phyloP scores from a whole-genome alignment of 2,888 invertebrate genomes.

The Seira ritae region DNA sequence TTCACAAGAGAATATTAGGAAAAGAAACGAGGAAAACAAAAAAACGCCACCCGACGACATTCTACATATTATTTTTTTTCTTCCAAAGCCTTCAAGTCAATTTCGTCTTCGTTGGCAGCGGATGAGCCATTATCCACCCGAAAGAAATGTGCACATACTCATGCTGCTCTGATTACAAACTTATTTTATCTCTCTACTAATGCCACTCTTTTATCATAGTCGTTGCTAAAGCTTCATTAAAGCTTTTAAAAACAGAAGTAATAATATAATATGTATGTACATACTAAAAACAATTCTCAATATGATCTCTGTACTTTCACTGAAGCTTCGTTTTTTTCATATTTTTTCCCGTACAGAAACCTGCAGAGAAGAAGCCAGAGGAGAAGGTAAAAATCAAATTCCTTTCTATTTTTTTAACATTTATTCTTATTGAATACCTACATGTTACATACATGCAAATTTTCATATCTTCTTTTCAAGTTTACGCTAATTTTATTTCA shows the following conservation, averaged over 20 bases:
- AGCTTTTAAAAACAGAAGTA: not conserved
- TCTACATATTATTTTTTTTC: too few relatives aligned
- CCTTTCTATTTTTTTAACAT: not conserved
- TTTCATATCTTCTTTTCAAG: too few relatives aligned
- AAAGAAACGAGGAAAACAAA: too few relatives aligned
- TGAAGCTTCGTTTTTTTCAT: conserved; percentile 16
- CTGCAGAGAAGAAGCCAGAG: conserved; percentile 66
- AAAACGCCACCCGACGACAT: too few relatives aligned
- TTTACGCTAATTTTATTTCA: too few relatives aligned
- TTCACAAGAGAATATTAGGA: too few relatives aligned
- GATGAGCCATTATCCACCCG: conserved; percentile 6
- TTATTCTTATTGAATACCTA: not conserved
- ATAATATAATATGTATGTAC: not conserved
- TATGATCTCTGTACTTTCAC: not conserved
- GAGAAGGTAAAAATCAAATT: conserved; percentile 61
- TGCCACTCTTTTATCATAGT: not conserved
- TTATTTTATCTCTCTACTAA: not conserved
- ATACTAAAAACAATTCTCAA: not conserved
- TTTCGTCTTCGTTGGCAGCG: not conserved
- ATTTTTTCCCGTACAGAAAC: conserved; percentile 57
- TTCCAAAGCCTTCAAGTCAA: too few relatives aligned
- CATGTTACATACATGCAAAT: too few relatives aligned
- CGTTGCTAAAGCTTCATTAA: not conserved
- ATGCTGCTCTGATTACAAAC: too few relatives aligned
- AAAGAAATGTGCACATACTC: too few relatives aligned